These are phyloP conservation scores for Daubentonia madagascariensis DNA, from an alignment of 2,113 vertebrate species.

Conservation along the genomic window DNA sequence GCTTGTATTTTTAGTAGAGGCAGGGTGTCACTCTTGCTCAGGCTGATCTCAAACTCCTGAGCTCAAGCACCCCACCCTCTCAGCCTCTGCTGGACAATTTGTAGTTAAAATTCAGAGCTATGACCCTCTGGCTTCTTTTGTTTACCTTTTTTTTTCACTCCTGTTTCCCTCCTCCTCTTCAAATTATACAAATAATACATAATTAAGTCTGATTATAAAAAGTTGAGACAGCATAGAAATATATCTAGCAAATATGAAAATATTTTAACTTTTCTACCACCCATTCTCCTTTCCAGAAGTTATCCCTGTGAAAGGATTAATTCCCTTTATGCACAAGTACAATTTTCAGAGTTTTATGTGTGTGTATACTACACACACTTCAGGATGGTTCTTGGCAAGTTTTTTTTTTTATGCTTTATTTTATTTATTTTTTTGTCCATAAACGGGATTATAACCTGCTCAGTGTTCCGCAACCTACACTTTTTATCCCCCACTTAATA, in stretches of 20 bases:
- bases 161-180: neutral
- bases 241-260: neutral
- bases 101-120: neutral
- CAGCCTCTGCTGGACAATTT: neutral
- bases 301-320: fast-evolving
- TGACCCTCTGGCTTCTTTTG: neutral
- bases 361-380: neutral
- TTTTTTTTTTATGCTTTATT: neutral
- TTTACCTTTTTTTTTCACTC: neutral
- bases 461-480: neutral
- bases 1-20: no score
- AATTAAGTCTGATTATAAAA: neutral
- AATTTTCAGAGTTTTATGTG: neutral
- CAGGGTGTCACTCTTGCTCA: no score
- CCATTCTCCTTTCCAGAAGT: neutral
- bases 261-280: neutral
- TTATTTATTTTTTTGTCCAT: neutral
- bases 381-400: neutral
- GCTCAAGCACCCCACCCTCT: no score
- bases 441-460: neutral
- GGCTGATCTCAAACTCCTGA: no score
- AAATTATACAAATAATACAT: neutral
- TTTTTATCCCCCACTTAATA: neutral
- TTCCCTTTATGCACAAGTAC: neutral
- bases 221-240: neutral